Evolutionary conservation across 1,140 invertebrate genomes (phyloP), one percentile per base, ranked within the genome.

Genomic region (Pseudoatta argentina): DNA sequence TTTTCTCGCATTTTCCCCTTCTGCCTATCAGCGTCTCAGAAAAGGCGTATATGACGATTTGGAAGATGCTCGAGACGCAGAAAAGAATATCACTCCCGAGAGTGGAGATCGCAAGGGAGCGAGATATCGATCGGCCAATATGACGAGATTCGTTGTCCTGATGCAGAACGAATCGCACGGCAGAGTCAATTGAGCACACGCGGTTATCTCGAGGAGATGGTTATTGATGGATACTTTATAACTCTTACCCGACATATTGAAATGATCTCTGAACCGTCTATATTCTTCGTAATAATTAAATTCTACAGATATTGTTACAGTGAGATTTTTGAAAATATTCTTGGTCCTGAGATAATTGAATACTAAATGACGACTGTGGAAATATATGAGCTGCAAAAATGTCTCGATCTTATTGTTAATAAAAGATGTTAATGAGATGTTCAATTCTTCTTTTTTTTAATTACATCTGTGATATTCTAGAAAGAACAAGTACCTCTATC

Each of bases 131-230:
- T 82, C 67, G 66, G 34, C 63, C 21, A 30, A 39, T 53, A 53
- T 16, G 34, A 12, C 48, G 44, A 21, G 27, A 10, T 73, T 8
- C 53, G 51, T 66, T 61, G 55, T 24, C 67, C n/a, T 18, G 59
- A 73, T 48, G 55, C 55, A 8, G 34, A 63, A 83, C 79, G 53
- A 82, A 78, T 76, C 34, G 39, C 12, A 12, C 8, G 30, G 55
- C 27, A 18, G 39, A 21, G 24, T 6, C 27, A 63, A 81, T 55
- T n/a, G 27, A 69, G 51, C 79, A 61, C 79, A 73, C 39, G 79
- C 79, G 79, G 79, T 59, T 82, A 82, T 82, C 79, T 61, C 55
- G 67, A 73, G 79, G n/a, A 73, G 55, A 59, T 24, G 55, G 79
- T 61, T 83, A 83, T 83, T 51, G 79, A 83, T 61, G 72, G 14